Conservation (phyloP, 2,113 vertebrate species). For the Pipa parva region DNA sequence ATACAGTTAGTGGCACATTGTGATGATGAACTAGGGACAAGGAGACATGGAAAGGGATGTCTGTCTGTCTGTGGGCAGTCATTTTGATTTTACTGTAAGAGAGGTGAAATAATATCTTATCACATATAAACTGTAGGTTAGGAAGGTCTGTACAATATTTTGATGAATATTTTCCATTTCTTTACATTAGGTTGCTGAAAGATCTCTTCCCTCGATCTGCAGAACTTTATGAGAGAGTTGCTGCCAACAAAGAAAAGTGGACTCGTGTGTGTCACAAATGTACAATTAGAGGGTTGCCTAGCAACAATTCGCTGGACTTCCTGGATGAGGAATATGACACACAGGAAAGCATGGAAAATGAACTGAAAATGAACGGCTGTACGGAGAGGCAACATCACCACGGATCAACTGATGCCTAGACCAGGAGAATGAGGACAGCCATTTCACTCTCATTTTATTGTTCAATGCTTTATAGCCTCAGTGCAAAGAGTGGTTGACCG, state of each 20-base stretch:
- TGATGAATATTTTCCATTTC: not conserved
- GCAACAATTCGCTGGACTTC: slow-evolving; percentile 96
- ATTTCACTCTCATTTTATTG: not conserved
- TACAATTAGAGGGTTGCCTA: slow-evolving; percentile 90
- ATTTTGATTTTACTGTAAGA: too few relatives aligned
- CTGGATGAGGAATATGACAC: slow-evolving; percentile 92
- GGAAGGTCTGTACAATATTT: too few relatives aligned
- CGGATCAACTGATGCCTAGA: slow-evolving; percentile 47
- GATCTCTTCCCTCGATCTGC: slow-evolving; percentile 81
- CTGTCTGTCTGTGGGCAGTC: too few relatives aligned
- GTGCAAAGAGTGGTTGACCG: not conserved
- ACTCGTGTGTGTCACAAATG: slow-evolving; percentile 94
- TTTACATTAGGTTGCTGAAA: slow-evolving; percentile 72
- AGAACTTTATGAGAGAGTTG: slow-evolving; percentile 85
- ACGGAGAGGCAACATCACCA: slow-evolving; percentile 55
- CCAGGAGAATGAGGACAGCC: not conserved
- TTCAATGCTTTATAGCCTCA: not conserved
- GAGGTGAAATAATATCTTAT: too few relatives aligned
- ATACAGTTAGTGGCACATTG: too few relatives aligned
- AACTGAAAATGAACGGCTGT: slow-evolving; percentile 80
- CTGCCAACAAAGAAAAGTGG: slow-evolving; percentile 93
- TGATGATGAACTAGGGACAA: too few relatives aligned
- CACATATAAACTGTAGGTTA: too few relatives aligned
- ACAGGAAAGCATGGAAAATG: slow-evolving; percentile 67
- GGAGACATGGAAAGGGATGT: too few relatives aligned